phyloP scores from a whole-genome alignment of 2,113 vertebrate genomes.

The Hippocampus abdominalis region DNA sequence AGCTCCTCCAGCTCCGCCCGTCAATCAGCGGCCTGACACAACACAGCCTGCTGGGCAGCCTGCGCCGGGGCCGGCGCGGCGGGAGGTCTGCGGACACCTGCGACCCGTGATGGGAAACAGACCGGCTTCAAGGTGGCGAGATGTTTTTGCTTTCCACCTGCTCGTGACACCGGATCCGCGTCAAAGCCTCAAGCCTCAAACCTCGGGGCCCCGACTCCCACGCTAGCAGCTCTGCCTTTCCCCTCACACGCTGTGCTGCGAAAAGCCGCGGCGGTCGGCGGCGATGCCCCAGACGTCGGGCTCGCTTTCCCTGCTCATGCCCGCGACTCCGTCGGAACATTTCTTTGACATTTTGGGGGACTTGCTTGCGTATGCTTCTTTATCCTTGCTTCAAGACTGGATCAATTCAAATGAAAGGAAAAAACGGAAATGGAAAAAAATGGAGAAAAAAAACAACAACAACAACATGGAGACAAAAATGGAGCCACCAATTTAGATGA shows the following conservation, averaged over 20 bases:
- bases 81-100: slow-evolving; percentile 53
- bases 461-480: too few species aligned
- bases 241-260: background rate
- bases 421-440: background rate
- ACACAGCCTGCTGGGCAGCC: slow-evolving; percentile 83
- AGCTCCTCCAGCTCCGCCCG: slow-evolving; percentile 76
- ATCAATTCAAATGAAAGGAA: background rate
- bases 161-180: slow-evolving; percentile 43
- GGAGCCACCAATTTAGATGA: too few species aligned
- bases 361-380: background rate
- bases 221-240: slow-evolving; percentile 7
- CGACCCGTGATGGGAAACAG: slow-evolving; percentile 41
- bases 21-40: slow-evolving; percentile 76
- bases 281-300: background rate
- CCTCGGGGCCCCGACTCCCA: slow-evolving; percentile 29
- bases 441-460: too few species aligned
- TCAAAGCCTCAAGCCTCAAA: slow-evolving; percentile 41
- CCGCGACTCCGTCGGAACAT: slow-evolving; percentile 26
- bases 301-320: slow-evolving; percentile 60
- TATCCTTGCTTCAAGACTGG: background rate
- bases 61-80: slow-evolving; percentile 50
- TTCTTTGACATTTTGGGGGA: background rate
- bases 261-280: background rate
- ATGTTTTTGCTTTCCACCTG: slow-evolving; percentile 38
- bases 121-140: slow-evolving; percentile 36